phyloP scores from a whole-genome alignment of 2,797 vertebrate genomes.

The Sebastes hopkinsi region DNA sequence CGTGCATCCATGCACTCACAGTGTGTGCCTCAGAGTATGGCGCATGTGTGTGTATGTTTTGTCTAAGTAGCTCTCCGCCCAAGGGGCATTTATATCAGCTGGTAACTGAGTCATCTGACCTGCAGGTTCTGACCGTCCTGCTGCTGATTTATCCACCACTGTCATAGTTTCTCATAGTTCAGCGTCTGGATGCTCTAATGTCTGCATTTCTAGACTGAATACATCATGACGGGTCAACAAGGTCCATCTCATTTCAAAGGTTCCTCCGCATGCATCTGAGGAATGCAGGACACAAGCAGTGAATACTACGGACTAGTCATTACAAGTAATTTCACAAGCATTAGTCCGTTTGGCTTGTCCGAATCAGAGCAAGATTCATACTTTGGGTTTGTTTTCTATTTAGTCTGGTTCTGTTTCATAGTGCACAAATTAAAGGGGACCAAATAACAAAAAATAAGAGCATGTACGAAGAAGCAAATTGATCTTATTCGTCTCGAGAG shows the following conservation, averaged over 20 bases:
- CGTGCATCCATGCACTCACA: not conserved
- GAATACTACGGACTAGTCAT: not conserved
- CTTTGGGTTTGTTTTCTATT: no score
- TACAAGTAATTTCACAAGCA: no score
- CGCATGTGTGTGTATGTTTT: not conserved
- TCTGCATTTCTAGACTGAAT: not conserved
- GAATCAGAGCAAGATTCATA: no score
- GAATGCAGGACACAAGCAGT: not conserved
- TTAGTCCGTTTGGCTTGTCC: no score
- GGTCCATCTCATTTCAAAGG: not conserved
- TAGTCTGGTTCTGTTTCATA: no score
- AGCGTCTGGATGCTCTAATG: not conserved
- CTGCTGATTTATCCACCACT: not conserved
- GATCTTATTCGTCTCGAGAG: no score
- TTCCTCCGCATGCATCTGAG: not conserved
- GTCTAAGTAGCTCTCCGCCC: not conserved
- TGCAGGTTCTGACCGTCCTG: not conserved
- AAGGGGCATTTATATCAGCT: constrained; percentile 16
- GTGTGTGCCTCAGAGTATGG: not conserved
- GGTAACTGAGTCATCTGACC: constrained; percentile 42
- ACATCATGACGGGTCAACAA: not conserved
- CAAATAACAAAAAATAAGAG: no score
- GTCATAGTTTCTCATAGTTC: not conserved
- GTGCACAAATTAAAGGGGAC: no score
- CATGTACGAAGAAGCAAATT: no score